Percentiles rank a stretch among this genome's conserved stretches.
Conservation (phyloP, 2,113 vertebrate species). For the Galeopterus variegatus region DNA sequence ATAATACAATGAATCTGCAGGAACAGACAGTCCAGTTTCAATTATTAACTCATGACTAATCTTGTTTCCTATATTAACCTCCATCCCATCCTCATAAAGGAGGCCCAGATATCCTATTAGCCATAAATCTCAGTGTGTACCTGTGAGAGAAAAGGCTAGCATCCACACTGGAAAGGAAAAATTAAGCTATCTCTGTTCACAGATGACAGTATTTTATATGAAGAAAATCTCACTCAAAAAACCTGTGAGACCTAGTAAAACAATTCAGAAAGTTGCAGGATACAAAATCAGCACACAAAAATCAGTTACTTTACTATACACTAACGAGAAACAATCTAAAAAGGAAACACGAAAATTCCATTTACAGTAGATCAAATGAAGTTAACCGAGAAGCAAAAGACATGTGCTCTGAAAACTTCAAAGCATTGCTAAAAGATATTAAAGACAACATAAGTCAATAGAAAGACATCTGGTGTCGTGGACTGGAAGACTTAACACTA, state of each 20-base stretch:
- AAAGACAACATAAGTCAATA: background rate
- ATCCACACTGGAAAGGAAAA: background rate
- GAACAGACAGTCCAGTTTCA: background rate
- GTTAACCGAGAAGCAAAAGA: background rate
- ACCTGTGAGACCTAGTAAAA: background rate
- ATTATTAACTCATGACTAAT: too few relatives aligned
- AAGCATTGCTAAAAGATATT: background rate
- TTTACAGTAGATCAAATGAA: background rate
- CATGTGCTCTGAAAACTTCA: background rate
- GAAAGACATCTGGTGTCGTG: background rate
- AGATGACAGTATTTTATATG: background rate
- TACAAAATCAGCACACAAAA: background rate
- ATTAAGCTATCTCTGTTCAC: background rate
- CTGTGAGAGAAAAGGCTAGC: background rate
- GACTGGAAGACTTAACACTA: background rate
- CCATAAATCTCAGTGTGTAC: background rate
- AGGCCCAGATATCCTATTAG: background rate
- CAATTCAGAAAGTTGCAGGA: background rate
- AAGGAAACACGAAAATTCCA: background rate
- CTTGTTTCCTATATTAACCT: background rate
- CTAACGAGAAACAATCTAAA: background rate
- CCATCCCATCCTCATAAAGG: background rate
- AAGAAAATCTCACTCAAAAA: background rate
- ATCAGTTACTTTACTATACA: background rate
- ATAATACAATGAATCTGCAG: background rate